Conservation (phyloP, 2,888 invertebrate genomes). For the Apamea epomidion region DNA sequence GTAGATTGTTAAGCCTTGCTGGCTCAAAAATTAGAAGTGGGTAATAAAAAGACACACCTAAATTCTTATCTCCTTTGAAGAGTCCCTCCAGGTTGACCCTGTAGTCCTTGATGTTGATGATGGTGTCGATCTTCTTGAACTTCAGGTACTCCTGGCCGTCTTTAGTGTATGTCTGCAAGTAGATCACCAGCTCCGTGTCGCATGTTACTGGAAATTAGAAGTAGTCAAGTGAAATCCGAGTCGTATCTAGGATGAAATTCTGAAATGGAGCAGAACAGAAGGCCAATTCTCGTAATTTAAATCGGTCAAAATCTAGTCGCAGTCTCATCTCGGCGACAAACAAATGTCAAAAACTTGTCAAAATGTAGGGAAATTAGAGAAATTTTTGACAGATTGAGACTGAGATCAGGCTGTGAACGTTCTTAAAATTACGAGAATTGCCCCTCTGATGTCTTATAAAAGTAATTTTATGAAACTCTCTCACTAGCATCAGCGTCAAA, state of each 20-base stretch:
- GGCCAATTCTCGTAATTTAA: too few species aligned
- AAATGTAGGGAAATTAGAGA: too few species aligned
- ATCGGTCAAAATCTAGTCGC: too few species aligned
- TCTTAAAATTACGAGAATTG: too few species aligned
- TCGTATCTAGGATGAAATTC: too few species aligned
- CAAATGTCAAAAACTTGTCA: too few species aligned
- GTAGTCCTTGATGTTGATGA: slow-evolving; percentile 90
- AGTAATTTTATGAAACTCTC: slow-evolving; percentile 42
- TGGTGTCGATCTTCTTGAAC: slow-evolving; percentile 86
- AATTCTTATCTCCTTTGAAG: slow-evolving; percentile 90
- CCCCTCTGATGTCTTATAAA: not conserved
- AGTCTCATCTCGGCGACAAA: too few species aligned
- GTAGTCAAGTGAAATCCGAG: not conserved
- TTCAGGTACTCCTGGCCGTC: slow-evolving; percentile 87
- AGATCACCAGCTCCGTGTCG: slow-evolving; percentile 85
- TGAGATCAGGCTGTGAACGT: too few species aligned
- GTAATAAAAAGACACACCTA: slow-evolving; percentile 79
- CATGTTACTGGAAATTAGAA: slow-evolving; percentile 84
- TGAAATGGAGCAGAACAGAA: not conserved
- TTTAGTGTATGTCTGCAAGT: slow-evolving; percentile 77
- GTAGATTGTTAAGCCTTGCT: not conserved
- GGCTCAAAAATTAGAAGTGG: not conserved
- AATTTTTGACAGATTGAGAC: too few species aligned
- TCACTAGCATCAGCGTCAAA: slow-evolving; percentile 90
- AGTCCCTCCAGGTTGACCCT: slow-evolving; percentile 90